Percentiles rank a stretch among this genome's conserved stretches.
These are phyloP conservation scores for Lophius piscatorius DNA, from an alignment of 2,113 vertebrate species.

Conservation along the genomic window DNA sequence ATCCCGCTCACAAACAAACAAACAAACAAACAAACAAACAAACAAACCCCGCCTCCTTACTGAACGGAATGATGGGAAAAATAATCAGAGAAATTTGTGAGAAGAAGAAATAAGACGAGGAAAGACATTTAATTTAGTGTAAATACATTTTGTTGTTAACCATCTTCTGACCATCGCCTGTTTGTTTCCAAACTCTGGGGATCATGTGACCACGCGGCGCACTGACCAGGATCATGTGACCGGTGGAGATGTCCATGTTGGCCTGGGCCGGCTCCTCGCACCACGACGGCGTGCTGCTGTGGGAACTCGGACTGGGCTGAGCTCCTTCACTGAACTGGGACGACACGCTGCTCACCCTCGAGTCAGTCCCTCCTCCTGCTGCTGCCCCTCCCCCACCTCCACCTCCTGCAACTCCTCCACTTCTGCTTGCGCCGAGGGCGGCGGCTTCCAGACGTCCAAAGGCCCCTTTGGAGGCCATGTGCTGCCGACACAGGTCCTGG, in stretches of 20 bases:
- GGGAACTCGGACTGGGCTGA: constrained; percentile 94
- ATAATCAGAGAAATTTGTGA: too few relatives aligned
- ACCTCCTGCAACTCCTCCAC: constrained; percentile 54
- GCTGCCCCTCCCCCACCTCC: constrained; percentile 16
- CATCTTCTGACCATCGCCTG: too few relatives aligned
- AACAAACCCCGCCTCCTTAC: too few relatives aligned
- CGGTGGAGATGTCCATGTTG: constrained; percentile 99
- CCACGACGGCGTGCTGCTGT: constrained; percentile 98
- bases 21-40: too few relatives aligned
- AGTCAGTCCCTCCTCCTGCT: constrained; percentile 79
- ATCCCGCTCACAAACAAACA: too few relatives aligned
- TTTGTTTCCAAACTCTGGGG: not conserved
- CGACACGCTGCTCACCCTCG: constrained; percentile 94
- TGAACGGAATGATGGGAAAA: too few relatives aligned
- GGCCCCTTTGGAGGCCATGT: constrained; percentile 94
- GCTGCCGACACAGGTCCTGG: constrained; percentile 97
- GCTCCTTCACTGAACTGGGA: constrained; percentile 96
- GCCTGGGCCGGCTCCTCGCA: constrained; percentile 96
- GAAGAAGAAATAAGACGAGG: too few relatives aligned
- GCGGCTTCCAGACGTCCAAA: constrained; percentile 85
- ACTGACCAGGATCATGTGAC: constrained; percentile 97
- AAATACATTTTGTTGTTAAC: too few relatives aligned
- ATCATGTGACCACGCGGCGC: not conserved
- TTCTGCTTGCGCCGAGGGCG: constrained; percentile 65
- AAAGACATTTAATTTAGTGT: too few relatives aligned